Conservation (phyloP, 2,797 vertebrate species). For the Cyprinodon diabolis region DNA sequence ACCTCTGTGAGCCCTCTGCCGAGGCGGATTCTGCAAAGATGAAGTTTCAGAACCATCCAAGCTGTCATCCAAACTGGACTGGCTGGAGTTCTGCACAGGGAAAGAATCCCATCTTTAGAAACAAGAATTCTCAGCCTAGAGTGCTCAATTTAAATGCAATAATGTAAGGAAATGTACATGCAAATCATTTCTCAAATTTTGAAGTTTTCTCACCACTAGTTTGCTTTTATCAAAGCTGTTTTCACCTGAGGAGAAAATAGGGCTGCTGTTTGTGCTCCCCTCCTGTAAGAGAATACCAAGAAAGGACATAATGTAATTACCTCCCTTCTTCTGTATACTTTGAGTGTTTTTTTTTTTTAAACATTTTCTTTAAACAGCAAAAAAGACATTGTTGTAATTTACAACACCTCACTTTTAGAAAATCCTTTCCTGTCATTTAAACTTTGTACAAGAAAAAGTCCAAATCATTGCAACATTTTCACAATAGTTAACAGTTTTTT, state of each 20-base stretch:
- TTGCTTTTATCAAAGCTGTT: constrained; percentile 74
- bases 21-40: constrained; percentile 49
- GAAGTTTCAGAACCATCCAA: constrained; percentile 45
- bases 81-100: constrained; percentile 79
- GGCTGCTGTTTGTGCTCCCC: constrained; percentile 74
- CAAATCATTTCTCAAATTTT: neutral
- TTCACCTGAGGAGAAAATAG: constrained; percentile 69
- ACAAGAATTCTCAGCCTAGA: neutral
- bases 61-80: constrained; percentile 79
- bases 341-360: no score
- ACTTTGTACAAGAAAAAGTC: neutral
- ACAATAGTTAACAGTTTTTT: neutral
- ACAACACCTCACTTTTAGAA: neutral
- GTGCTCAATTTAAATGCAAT: neutral
- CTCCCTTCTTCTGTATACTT: no score
- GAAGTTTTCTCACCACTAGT: constrained; percentile 73
- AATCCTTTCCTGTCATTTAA: neutral
- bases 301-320: neutral
- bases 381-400: neutral
- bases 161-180: neutral
- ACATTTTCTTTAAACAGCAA: neutral
- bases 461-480: neutral
- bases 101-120: neutral
- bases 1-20: constrained; percentile 67
- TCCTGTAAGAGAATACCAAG: constrained; percentile 67